phyloP scores from a whole-genome alignment of 2,113 vertebrate species.

The Xiphorhynchus elegans region DNA sequence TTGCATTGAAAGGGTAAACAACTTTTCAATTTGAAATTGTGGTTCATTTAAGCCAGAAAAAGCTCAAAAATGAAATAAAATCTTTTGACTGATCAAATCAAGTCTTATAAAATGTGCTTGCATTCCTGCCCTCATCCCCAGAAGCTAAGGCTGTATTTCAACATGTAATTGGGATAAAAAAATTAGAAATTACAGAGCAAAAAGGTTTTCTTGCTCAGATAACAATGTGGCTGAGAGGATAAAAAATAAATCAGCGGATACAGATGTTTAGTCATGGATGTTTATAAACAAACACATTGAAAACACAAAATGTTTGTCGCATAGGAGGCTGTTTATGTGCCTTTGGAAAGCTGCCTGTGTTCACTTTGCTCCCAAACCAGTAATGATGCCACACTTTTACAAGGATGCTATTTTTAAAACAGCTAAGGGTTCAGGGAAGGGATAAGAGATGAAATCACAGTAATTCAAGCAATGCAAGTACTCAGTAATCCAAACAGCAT shows the following conservation, averaged over 20 bases:
- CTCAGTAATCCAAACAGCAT: not conserved
- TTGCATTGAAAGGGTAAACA: not conserved
- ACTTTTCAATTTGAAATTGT: not conserved
- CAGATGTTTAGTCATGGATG: not conserved
- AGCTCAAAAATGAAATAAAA: not conserved
- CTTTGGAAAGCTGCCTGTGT: not conserved
- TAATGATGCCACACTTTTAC: not conserved
- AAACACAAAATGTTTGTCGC: not conserved
- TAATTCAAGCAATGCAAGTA: not conserved
- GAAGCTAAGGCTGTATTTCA: not conserved
- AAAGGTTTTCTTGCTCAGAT: not conserved
- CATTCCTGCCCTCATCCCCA: not conserved
- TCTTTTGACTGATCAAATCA: not conserved
- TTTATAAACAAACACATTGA: not conserved
- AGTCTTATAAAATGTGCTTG: not conserved
- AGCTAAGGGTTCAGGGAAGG: not conserved
- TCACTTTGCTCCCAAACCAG: not conserved
- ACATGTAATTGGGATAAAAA: not conserved
- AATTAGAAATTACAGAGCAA: not conserved
- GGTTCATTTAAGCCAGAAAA: not conserved
- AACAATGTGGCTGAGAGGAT: not conserved
- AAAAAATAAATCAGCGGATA: not conserved
- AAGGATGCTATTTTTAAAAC: not conserved
- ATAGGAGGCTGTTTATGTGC: not conserved
- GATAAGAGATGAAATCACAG: not conserved